Percentiles rank a stretch among this genome's conserved stretches.
phyloP scores from a whole-genome alignment of 1,140 invertebrate species.

The Ridgeia piscesae region DNA sequence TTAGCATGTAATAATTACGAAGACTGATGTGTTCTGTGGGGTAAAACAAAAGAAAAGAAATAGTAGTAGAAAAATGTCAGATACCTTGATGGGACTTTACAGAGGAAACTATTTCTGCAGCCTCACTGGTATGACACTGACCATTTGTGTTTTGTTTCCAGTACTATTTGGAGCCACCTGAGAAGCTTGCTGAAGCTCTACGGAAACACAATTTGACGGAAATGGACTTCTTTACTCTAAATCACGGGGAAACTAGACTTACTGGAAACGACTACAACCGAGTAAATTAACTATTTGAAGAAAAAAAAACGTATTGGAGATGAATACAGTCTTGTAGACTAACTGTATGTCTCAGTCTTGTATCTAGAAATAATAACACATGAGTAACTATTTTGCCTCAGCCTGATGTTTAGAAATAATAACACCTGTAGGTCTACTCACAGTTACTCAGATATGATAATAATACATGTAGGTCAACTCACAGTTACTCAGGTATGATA shows the following conservation, averaged over 20 bases:
- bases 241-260: slow-evolving; percentile 25
- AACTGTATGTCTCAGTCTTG: neutral
- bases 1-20: neutral
- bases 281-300: neutral
- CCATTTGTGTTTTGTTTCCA: slow-evolving; percentile 14
- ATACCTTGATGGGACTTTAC: neutral
- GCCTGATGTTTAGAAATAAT: too few relatives aligned
- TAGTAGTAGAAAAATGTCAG: neutral
- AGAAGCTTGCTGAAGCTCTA: slow-evolving; percentile 26
- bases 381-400: too few relatives aligned
- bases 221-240: slow-evolving; percentile 28
- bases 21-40: neutral
- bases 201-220: slow-evolving; percentile 2
- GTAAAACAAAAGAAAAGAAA: neutral
- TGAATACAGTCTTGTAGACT: neutral
- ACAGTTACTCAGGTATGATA: too few relatives aligned
- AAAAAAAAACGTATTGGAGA: neutral
- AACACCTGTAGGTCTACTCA: too few relatives aligned
- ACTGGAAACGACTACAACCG: neutral
- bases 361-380: neutral
- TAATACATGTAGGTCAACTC: too few relatives aligned
- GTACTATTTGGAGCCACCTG: slow-evolving; percentile 28
- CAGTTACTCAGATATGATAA: too few relatives aligned
- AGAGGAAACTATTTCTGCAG: neutral
- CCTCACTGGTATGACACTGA: neutral